These are phyloP conservation scores for Takifugu flavidus DNA, from an alignment of 2,113 vertebrate genomes.

Conservation along the genomic window DNA sequence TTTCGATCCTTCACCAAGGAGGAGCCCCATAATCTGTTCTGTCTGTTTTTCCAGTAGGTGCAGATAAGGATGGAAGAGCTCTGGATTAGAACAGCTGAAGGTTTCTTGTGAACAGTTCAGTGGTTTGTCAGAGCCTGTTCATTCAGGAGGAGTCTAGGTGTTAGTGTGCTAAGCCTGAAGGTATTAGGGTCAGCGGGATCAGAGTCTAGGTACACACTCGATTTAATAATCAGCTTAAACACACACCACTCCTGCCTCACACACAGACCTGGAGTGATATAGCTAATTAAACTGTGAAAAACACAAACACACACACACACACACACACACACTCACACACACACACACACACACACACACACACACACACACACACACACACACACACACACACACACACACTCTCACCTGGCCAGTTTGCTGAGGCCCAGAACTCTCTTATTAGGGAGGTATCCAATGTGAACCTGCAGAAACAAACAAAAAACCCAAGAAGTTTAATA, in stretches of 20 bases:
- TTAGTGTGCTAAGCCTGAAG: conserved; percentile 60
- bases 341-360: not conserved
- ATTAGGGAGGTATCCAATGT: conserved; percentile 97
- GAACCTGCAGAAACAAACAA: conserved; percentile 77
- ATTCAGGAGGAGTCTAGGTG: conserved; percentile 1
- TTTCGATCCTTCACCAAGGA: no score
- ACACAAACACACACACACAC: not conserved
- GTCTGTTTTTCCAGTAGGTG: no score
- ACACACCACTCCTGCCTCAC: conserved; percentile 12
- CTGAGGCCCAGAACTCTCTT: conserved; percentile 98
- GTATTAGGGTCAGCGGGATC: conserved; percentile 76
- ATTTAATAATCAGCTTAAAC: conserved; percentile 60
- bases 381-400: conserved; percentile 4
- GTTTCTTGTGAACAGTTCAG: no score
- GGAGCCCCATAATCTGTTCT: no score
- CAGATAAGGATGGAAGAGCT: no score
- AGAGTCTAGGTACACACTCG: conserved; percentile 33
- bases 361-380: conserved; percentile 26
- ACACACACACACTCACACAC: not conserved
- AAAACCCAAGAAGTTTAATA: not conserved
- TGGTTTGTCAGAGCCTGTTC: no score
- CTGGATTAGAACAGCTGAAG: no score
- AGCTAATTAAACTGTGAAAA: not conserved
- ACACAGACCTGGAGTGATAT: conserved; percentile 4
- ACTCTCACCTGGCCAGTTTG: conserved; percentile 92